Base-by-base conservation (phyloP, 64 coral and sea anemone genomes). In the Dendrophyllia cribrosa region DNA sequence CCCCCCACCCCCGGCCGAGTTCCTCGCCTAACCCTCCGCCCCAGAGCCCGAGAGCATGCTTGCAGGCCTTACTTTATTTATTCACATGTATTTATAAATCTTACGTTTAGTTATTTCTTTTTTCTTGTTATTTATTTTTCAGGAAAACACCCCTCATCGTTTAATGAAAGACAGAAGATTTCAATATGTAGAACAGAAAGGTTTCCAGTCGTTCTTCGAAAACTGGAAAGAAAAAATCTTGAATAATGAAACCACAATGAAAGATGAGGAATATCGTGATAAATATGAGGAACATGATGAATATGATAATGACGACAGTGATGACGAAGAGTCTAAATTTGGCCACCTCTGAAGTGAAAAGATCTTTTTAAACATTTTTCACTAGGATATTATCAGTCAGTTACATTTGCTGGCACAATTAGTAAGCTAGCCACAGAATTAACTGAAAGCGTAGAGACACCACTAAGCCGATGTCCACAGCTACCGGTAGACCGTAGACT, bases 201-300 rank as follows among this genome's bases (percentile, higher is more conserved):
- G 80, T 64, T 84, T 84, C 19, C 80, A 47, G 13, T 22, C 80
- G 6, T 84, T 84, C 45, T 84, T 50, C 67, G 61, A 84, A 84
- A 84, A 49, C 80, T 84, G 80, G 80, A 84, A 65, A 51, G 60
- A 64, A 43, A 84, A 84, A 84, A 4, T 20, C 2, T 16, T 51
- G 9, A 47, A 6, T 4, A 66, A 4, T 9, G 20, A 67, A 20
- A 24, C 60, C 19, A 43, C 59, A 49, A 20, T 34, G 17, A 43
- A 20, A 83, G 26, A 47, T 7, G 53, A 24, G 12, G n/a, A 10
- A 20, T 55, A 12, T 23, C 45, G 0, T 20, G 13, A 49, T 9
- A 1, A 75, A 10, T 21, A 19, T n/a, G 45, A 75, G 20, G 5
- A 75, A 17, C 13, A 19, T 6, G 47, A 10, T 49, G 72, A 68